Evolutionary conservation across 2,888 invertebrate genomes (phyloP), one percentile per base, ranked within the genome.

Genomic region (Conus canariensis): DNA sequence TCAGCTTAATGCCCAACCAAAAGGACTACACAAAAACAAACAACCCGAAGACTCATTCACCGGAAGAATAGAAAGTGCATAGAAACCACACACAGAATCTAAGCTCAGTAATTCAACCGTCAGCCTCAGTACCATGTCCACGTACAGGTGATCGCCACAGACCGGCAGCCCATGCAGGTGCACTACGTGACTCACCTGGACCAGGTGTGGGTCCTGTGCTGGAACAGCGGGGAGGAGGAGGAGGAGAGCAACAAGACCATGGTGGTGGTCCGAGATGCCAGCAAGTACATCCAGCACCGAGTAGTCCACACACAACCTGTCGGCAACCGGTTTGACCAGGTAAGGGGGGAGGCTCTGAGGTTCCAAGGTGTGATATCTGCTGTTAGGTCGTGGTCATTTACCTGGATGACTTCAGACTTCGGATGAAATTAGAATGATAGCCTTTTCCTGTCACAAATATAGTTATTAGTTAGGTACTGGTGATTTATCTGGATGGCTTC

Each of bases 181-280:
- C 97, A 97, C 95, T 98, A 98, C 95, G 97, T 98, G 4, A 97
- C 97, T n/a, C 97, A 97, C 94, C 96, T 98, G 92, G 98, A 98
- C 95, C 98, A 98, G 96, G 97, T 98, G 3, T 98, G 98, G 98
- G 97, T 98, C 30, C 96, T 98, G 88, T 98, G 98, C 95, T 98
- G 97, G 97, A 97, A 97, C 85, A 93, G 94, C 10, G 93, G 94
- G 74, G 64, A 45, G 45, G 45, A 45, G 45, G 92, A 94, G 83
- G 97, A 97, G 92, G 97, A 97, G 56, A 97, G 97, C 6, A 97
- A 97, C 90, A 97, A 97, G 96, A 97, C 97, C 5, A 97, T 98
- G 87, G 97, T 97, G 95, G 96, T 98, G n/a, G 98, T 98, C 92
- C 96, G 98, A 85, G 97, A 97, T 95, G 98, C 98, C 64, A 97